A percentile compares a stretch with the other conserved stretches of the same genome.
Evolutionary conservation across 2,797 vertebrate species (phyloP).

Genomic region (Acipenser ruthenus): DNA sequence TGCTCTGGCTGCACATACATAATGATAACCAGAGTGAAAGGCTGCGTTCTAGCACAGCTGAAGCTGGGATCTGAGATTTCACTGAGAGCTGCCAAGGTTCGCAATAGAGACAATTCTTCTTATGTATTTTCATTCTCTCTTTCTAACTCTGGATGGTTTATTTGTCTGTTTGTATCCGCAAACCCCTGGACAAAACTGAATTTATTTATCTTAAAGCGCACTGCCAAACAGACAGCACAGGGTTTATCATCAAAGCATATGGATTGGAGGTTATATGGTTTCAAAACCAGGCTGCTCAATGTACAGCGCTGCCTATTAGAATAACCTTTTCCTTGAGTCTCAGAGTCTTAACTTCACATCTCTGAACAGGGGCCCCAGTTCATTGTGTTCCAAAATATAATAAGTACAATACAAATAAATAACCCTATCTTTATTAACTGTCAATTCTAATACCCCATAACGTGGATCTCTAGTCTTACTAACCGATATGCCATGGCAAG

Average conservation of each 20-base stretch:
- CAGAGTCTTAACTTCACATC: not conserved
- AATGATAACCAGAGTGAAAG: conserved; percentile 3
- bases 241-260: not conserved
- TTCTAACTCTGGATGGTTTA: not conserved
- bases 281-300: not conserved
- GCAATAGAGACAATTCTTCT: not conserved
- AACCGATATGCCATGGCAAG: too few relatives aligned
- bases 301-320: not conserved
- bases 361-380: not conserved
- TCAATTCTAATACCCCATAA: too few relatives aligned
- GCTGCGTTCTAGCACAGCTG: conserved; percentile 2
- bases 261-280: not conserved
- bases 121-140: not conserved
- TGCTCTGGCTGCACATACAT: conserved; percentile 4
- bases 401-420: too few relatives aligned
- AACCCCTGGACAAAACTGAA: not conserved
- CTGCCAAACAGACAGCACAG: not conserved
- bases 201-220: not conserved
- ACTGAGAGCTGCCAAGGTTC: not conserved
- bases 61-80: conserved; percentile 5
- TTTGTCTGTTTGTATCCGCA: not conserved
- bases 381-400: not conserved
- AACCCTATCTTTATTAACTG: too few relatives aligned
- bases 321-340: too few relatives aligned
- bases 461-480: too few relatives aligned